A percentile compares a stretch with the other conserved stretches of the same genome.
Evolutionary conservation across 1,140 invertebrate species (phyloP).

Genomic region (Drosophila biarmipes): DNA sequence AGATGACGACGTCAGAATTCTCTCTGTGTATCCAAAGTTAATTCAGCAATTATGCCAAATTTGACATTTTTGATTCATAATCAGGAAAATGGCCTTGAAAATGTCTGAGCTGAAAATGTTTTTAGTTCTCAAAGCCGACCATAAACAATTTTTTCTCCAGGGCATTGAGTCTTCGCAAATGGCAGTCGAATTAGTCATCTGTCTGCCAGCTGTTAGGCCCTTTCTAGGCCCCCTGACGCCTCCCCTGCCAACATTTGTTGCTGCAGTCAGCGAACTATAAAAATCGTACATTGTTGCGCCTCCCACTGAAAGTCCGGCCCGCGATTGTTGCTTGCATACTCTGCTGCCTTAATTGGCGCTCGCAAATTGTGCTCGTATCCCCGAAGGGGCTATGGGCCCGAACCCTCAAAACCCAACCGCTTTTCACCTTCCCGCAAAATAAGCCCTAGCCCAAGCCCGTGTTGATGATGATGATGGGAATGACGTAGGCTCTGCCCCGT

Average conservation of each 20-base stretch:
- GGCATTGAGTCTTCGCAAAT: constrained; percentile 35
- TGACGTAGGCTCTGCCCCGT: constrained; percentile 44
- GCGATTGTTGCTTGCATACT: constrained; percentile 20
- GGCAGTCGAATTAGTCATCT: constrained; percentile 25
- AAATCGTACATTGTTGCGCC: constrained; percentile 60
- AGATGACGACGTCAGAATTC: no score
- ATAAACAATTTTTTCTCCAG: neutral
- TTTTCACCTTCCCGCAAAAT: constrained; percentile 6
- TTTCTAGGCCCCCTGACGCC: neutral
- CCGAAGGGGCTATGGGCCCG: constrained; percentile 55
- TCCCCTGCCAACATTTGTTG: constrained; percentile 36
- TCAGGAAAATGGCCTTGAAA: no score
- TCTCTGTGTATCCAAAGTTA: no score
- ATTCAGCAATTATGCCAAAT: no score
- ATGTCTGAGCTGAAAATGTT: neutral
- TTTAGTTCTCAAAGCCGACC: neutral
- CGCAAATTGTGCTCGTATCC: constrained; percentile 79
- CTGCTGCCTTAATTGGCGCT: constrained; percentile 73
- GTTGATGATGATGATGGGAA: constrained; percentile 34
- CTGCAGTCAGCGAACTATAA: constrained; percentile 70
- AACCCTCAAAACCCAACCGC: constrained; percentile 28
- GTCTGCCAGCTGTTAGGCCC: constrained; percentile 22
- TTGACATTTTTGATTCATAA: no score
- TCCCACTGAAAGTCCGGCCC: constrained; percentile 8
- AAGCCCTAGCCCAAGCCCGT: neutral